Conservation (phyloP, 2,888 invertebrate species). For the Empis stercorea region DNA sequence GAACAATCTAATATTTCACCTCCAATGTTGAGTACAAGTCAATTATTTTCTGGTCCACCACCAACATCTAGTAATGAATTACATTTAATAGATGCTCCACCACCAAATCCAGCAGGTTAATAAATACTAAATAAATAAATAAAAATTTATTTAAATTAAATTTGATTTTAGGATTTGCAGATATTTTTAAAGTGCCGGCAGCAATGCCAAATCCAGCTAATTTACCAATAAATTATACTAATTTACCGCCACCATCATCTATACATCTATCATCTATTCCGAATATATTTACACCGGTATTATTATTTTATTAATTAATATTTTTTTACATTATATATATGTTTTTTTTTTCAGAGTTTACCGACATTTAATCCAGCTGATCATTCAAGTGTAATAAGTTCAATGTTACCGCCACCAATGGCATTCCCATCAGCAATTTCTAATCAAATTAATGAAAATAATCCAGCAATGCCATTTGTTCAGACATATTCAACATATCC, state of each 20-base stretch:
- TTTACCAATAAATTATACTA: slow-evolving; percentile 25
- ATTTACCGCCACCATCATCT: slow-evolving; percentile 40
- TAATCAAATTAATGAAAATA: no score
- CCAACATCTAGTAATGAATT: not conserved
- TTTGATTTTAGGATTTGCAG: not conserved
- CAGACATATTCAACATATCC: slow-evolving; percentile 34
- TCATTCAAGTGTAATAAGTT: no score
- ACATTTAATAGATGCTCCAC: not conserved
- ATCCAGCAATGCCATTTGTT: slow-evolving; percentile 16
- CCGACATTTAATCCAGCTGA: no score
- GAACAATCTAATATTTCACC: not conserved
- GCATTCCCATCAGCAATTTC: no score
- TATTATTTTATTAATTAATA: not conserved
- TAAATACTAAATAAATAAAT: not conserved
- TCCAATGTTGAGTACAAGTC: not conserved
- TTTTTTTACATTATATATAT: not conserved
- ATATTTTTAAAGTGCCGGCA: not conserved
- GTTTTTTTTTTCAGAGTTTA: no score
- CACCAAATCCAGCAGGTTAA: not conserved
- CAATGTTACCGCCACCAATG: no score
- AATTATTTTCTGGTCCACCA: not conserved
- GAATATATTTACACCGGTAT: not conserved
- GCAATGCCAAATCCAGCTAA: not conserved
- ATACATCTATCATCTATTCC: slow-evolving; percentile 34
- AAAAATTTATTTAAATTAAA: not conserved